These are phyloP conservation scores for Aplysina aerophoba DNA, from an alignment of 37 sponge, comb jelly and placozoan genomes.

Conservation along the genomic window DNA sequence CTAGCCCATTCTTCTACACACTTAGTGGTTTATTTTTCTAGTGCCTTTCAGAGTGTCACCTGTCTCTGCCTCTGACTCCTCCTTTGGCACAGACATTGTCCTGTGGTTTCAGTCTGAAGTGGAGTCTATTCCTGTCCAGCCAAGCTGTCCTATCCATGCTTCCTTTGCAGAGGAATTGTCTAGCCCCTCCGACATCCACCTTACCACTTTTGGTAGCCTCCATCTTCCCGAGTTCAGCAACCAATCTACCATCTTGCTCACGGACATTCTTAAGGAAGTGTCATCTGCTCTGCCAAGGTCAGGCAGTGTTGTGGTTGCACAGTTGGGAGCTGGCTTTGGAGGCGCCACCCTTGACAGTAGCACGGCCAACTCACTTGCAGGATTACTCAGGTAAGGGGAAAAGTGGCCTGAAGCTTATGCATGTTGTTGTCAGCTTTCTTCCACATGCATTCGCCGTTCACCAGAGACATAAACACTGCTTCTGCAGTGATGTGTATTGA, in stretches of 20 bases:
- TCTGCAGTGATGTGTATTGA: too few relatives aligned
- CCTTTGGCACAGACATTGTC: not conserved
- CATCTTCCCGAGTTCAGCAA: not conserved
- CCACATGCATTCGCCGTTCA: too few relatives aligned
- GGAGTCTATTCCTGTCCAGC: not conserved
- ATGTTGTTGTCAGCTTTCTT: too few relatives aligned
- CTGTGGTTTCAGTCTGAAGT: not conserved
- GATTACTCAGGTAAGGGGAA: not conserved
- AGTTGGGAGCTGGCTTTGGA: not conserved
- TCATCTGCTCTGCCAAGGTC: not conserved
- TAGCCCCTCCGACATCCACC: not conserved
- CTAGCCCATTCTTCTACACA: too few relatives aligned
- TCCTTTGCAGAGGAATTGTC: not conserved
- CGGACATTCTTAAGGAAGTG: not conserved
- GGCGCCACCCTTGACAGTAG: not conserved
- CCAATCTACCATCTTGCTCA: not conserved
- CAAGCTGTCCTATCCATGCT: constrained; percentile 8
- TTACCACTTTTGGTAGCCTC: constrained; percentile 1
- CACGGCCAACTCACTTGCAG: not conserved
- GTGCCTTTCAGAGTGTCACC: too few relatives aligned
- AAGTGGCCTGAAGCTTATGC: too few relatives aligned
- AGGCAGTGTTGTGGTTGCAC: not conserved
- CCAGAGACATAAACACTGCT: too few relatives aligned
- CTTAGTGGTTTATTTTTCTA: too few relatives aligned
- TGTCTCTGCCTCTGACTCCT: too few relatives aligned